Evolutionary conservation across 2,888 invertebrate species (phyloP).

Genomic region (Sinhomidia bicolor): DNA sequence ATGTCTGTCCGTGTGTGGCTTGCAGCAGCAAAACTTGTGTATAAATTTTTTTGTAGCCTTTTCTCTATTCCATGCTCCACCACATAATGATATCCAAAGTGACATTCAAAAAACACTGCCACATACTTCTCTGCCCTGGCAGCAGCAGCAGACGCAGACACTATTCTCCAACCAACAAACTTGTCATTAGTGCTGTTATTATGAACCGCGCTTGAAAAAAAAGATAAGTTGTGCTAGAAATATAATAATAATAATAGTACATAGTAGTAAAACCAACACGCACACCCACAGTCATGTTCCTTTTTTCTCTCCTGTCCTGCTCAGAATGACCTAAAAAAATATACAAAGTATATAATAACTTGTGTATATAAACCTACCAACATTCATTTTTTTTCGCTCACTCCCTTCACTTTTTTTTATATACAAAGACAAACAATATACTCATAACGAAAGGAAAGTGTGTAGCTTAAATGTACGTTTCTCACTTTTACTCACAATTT

Average conservation of each 20-base stretch:
- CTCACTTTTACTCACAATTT: conserved; percentile 19
- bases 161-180: neutral
- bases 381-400: conserved; percentile 21
- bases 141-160: neutral
- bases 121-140: neutral
- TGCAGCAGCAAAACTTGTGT: conserved; percentile 10
- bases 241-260: neutral
- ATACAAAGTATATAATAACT: too few species aligned
- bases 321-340: conserved; percentile 22
- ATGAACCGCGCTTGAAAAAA: neutral
- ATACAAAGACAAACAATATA: neutral
- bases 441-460: conserved; percentile 21
- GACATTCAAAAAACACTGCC: conserved; percentile 21
- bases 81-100: neutral
- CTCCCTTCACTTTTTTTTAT: too few species aligned
- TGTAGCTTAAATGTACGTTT: conserved; percentile 40
- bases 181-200: conserved; percentile 23
- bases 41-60: neutral
- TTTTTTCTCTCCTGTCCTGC: neutral
- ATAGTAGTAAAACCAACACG: too few species aligned
- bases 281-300: too few species aligned
- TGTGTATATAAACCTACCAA: neutral
- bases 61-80: neutral
- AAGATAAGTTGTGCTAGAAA: neutral
- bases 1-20: conserved; percentile 24